Evolutionary conservation across 2,888 invertebrate species (phyloP), one percentile per base, ranked within the genome.

Genomic region (Acronicta leporina): DNA sequence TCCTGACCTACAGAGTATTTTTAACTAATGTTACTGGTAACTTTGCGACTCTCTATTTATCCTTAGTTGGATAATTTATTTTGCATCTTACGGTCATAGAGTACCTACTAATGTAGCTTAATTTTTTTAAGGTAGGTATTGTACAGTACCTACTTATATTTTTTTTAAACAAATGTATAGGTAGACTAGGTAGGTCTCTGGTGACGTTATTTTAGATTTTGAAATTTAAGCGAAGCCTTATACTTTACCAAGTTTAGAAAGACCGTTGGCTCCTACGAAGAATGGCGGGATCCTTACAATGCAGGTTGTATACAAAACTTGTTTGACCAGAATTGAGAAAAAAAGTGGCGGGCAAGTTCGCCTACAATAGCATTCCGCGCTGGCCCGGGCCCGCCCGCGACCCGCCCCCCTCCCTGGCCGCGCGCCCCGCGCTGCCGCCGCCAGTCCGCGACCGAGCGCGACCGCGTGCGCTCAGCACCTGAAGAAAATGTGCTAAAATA

Each of bases 241-340:
- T 77, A 82, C 61, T 57, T 49, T 57, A 62, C 51, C 68, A 87
- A 89, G 86, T 88, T 91, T 89, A 88, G 87, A 91, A 85, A 89
- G 89, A 91, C 89, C 90, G 88, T 91, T 90, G 88, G 84, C 82
- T 89, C 75, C 85, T 87, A 88, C 86, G 83, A 87, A 91, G 92
- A 92, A 93, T 92, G 94, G 93, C 93, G 92, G 94, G 93, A 92
- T 93, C 94, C 92, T 91, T 91, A 92, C 90, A 92, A 94, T 93
- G 94, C 94, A 92, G 93, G 93, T 94, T 93, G 92, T 94, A 93
- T 91, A 92, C 92, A 82, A 92, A 94, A 94, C 94, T 94, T 92
- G 94, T 94, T 94, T 94, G 92, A 94, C 94, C 92, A 94, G 94
- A 94, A 91, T 91, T 84, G 86, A 90, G 90, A 90, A 89, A 92